phyloP scores from a whole-genome alignment of 1,140 invertebrate genomes.

The Cyclargus thomasi region DNA sequence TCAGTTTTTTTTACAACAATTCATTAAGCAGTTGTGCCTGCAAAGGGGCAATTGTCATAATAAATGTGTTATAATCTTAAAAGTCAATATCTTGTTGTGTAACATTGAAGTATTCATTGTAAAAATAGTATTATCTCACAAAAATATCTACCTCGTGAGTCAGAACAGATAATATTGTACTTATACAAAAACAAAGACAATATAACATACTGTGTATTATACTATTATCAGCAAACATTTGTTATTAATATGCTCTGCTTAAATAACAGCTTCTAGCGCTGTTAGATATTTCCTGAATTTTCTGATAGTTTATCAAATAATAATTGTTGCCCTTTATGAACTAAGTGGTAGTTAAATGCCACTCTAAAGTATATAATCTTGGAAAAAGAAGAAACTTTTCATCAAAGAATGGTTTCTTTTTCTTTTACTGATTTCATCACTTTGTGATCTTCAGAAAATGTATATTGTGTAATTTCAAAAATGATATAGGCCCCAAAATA shows the following conservation, averaged over 20 bases:
- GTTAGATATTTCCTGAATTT: too few species aligned
- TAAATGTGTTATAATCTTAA: neutral
- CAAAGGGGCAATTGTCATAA: too few species aligned
- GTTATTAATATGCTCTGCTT: neutral
- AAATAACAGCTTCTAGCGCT: neutral
- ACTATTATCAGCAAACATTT: neutral
- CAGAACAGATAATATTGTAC: conserved; percentile 6
- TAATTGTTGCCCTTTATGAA: too few species aligned
- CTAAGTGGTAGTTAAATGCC: too few species aligned
- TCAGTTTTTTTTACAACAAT: too few species aligned
- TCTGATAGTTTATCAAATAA: too few species aligned
- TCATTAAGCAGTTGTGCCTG: too few species aligned
- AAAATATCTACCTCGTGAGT: conserved; percentile 1
- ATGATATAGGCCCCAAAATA: neutral
- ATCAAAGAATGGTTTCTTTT: too few species aligned
- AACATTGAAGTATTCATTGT: neutral
- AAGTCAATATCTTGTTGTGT: neutral
- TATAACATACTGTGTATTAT: neutral
- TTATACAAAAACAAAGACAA: conserved; percentile 10
- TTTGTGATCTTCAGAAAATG: too few species aligned
- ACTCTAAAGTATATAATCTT: too few species aligned
- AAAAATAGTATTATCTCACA: conserved; percentile 9
- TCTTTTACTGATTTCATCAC: too few species aligned
- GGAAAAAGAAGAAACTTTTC: too few species aligned
- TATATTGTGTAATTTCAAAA: neutral